Evolutionary conservation across 2,797 vertebrate species (phyloP), one percentile per base, ranked within the genome.

Genomic region (Clamator glandarius): DNA sequence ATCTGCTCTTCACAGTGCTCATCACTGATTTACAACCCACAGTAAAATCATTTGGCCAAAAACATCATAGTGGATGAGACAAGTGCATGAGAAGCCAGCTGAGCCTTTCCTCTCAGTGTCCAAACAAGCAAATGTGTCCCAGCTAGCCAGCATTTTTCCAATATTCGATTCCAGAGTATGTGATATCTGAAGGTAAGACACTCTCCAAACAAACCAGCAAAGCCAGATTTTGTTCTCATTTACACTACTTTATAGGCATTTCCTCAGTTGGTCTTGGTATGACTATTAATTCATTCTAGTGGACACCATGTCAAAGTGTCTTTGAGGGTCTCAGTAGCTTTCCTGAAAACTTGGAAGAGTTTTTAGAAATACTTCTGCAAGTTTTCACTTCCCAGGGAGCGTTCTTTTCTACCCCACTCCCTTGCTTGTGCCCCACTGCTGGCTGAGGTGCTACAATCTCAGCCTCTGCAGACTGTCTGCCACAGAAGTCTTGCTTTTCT

Each of bases 1-100:
- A 96, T 97, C 96, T 96, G 96, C 84, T 96, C 90, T 75, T 85
- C 91, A 68, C 62, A 67, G 70, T 25, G 83, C 85, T 96, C 66
- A 42, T 85, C 82, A n/a, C 44, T 96, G 96, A 95, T 96, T 93
- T 96, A 92, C 94, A 95, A 94, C 59, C 57, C 62, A 54, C 64
- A 51, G 85, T 57, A 93, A 94, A 96, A 81, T 86, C 89, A 93
- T 89, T 77, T 85, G 87, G 92, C 72, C 93, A 84, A 93, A 94
- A 84, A 91, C 63, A 50, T 64, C 52, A n/a, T 5, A 74, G n/a
- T 62, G 67, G 50, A 87, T 64, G 52, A 92, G 70, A 78, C 36
- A 73, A 82, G 33, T 2, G 5, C 25, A 68, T 42, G 58, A 52
- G 67, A 84, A 90, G 58, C 57, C 92, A 76, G 58, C 72, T 51